Base-by-base conservation (phyloP, 2,113 vertebrate species). In the Tenebrosternarchus preto region DNA sequence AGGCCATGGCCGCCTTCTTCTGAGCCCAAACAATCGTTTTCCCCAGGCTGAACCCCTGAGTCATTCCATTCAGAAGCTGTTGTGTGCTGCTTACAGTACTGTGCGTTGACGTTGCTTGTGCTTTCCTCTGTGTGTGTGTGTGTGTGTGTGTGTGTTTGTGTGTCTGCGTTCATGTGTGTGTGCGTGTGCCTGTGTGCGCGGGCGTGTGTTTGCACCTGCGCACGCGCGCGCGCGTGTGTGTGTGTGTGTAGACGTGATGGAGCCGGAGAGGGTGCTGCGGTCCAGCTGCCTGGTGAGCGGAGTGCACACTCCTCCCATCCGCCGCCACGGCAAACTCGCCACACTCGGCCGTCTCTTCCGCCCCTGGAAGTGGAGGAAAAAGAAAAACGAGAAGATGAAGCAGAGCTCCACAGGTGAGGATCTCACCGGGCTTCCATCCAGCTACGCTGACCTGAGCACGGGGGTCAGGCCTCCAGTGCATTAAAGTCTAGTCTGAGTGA, bases 351-450 rank as follows among this genome's bases (percentile, higher is more conserved):
- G 97, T 88, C 96, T 99, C 91, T 99, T 99, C 92, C 97, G 97
- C 83, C 97, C 97, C 1, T 99, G 97, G 97, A 99, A 99, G 77
- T 99, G 97, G 97, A 90, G 97, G 88, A 99, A 99, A 97, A 99
- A 98, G 95, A 99, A 98, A 94, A 97, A 92, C 0, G 97, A 99
- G 75, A 99, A 99, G 63, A 90, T 98, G 68, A 99, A 98, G 89
- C 97, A 98, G 91, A 98, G 96, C 0, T 96, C 97, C 2, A 95
- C 96, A 88, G 97, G 97, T 99, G 87, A 87, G 88, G 31, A n/a
- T n/a, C n/a, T n/a, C 19, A 12, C 3, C 19, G 15, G 27, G 43
- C 9, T 7, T 9, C 11, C 43, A 50, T 15, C 8, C 43, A 12
- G 43, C 43, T 50, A 2, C 11, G 8, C 43, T 12, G 43, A 50